Base-by-base conservation (phyloP, 1,140 invertebrate species). In the Schmidtea mediterranea region DNA sequence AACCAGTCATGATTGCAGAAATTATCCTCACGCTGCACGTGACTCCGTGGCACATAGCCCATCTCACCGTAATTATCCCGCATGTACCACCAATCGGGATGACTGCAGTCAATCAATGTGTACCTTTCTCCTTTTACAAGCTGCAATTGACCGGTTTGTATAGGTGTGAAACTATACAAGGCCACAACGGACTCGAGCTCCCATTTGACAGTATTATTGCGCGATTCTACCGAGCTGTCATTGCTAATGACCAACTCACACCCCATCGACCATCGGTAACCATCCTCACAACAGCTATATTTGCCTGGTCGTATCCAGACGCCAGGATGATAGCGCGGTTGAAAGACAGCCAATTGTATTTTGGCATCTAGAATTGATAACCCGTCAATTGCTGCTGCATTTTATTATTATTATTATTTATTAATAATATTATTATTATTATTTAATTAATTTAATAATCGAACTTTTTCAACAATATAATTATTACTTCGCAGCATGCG, bases 1-100 rank as follows among this genome's bases (percentile, higher is more conserved):
- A 86, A 90, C 84, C 84, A 89, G 62, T 82, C 87, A 12, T 23
- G 40, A 41, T 12, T 12, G 12, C 12, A 3, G 3, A 19, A 12
- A 12, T 41, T 12, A 41, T 23, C 22, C 18, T 41, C 40, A 19
- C 18, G 18, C 12, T 41, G 18, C 3, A 41, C 18, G 10, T 23
- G 18, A 41, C 40, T 41, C 22, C 12, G 3, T 19, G 22, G 40
- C 40, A 41, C 18, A 19, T 19, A 41, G 12, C 40, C 18, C 18
- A 41, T 23, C 12, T 23, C 18, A 19, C 40, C 40, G 40, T 6
- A 19, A 12, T 10, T 6, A 12, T 41, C 40, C 10, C 40, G 3
- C 40, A 41, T 23, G 36, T 41, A 41, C 40, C 40, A 41, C 40
- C 40, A 41, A 19, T 41, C 22, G 18, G 40, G 22, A 41, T 41